phyloP scores from a whole-genome alignment of 2,113 vertebrate species.

The Ctenodactylus gundi region DNA sequence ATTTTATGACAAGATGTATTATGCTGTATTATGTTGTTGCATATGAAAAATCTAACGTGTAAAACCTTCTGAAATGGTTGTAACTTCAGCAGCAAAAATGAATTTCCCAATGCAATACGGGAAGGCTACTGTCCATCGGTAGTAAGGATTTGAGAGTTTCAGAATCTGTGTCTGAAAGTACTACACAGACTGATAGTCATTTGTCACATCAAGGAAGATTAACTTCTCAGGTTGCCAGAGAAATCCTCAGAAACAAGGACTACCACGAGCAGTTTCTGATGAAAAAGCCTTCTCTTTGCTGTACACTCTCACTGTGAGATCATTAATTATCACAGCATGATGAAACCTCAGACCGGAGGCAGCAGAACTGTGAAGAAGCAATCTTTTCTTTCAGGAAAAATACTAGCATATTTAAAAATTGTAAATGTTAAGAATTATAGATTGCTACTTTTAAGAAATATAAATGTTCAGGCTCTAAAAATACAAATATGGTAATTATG shows the following conservation, averaged over 20 bases:
- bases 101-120: not conserved
- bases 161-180: not conserved
- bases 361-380: not conserved
- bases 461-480: not conserved
- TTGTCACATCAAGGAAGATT: not conserved
- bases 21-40: not conserved
- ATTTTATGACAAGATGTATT: not conserved
- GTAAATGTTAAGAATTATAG: not conserved
- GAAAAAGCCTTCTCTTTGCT: fast-evolving
- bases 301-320: not conserved
- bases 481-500: not conserved
- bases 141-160: not conserved
- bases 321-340: not conserved
- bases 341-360: not conserved
- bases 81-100: not conserved
- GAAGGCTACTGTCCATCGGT: not conserved
- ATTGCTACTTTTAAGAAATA: not conserved
- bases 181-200: not conserved
- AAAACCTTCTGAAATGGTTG: not conserved
- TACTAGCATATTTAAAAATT: not conserved
- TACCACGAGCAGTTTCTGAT: not conserved
- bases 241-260: not conserved
- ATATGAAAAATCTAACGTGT: not conserved
- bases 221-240: not conserved
- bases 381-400: conserved; percentile 34